Base-by-base conservation (phyloP, 2,113 vertebrate species). In the Coptodon rendalli region DNA sequence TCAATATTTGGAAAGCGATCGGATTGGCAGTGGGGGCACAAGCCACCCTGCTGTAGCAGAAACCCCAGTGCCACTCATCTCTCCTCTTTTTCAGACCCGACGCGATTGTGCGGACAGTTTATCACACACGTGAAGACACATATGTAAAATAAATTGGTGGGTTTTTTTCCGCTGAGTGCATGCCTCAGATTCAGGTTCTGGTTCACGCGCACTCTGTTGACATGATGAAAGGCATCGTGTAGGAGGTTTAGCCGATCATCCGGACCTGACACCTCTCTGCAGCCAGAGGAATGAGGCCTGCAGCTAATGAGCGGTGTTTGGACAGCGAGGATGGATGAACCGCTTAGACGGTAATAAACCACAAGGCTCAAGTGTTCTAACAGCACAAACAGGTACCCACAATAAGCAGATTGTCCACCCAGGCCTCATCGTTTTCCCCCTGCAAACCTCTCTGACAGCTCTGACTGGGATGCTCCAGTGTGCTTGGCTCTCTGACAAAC, bases 261-360 rank as follows among this genome's bases (percentile, higher is more conserved):
- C 79, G 9, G 85, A 61, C 88, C 71, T 85, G 82, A 83, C 88
- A 91, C 90, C 85, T 83, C 84, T 82, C 84, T 86, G 19, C 56
- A 76, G 81, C 88, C 84, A 59, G 88, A 93, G 87, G 91, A 91
- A 93, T 89, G 92, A 93, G 90, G 85, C 93, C 93, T 91, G 93
- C 86, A 57, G 86, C 85, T 94, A 89, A 92, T 80, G 93, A 93
- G 91, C 19, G 40, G 36, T 45, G 79, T 90, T 85, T 90, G 88
- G 90, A 92, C 88, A 85, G 89, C 48, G 1, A 83, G 68, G 87
- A 94, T 43, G 85, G 36, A 93, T 91, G 88, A 59, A 83, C 22
- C 16, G 45, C 84, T 93, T 50, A 83, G 81, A 83, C 61, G 82
- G 86, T 81, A 85, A 90, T 88, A 86, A 90, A 90, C 76, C 56